Percentiles rank a stretch among this genome's conserved stretches.
These are phyloP conservation scores for Myodes glareolus DNA, from an alignment of 2,113 vertebrate species.

Conservation along the genomic window DNA sequence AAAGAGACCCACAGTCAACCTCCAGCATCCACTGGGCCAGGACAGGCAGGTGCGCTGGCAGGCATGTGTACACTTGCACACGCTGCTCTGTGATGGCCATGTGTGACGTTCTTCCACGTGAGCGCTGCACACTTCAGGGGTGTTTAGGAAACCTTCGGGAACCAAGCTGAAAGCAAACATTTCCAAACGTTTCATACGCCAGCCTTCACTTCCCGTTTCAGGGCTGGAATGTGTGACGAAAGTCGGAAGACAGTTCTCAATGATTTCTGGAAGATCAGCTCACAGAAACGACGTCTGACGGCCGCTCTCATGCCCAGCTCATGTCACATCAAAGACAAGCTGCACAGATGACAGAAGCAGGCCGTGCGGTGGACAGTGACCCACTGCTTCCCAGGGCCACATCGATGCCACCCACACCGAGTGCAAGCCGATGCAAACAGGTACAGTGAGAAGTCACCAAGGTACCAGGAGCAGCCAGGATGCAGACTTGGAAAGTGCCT, in stretches of 20 bases:
- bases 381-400: not conserved
- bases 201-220: not conserved
- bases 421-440: not conserved
- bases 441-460: not conserved
- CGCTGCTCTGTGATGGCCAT: not conserved
- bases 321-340: not conserved
- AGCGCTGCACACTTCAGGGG: not conserved
- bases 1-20: not conserved
- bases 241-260: not conserved
- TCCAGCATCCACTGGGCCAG: not conserved
- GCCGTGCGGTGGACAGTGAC: not conserved
- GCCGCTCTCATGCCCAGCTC: too few relatives aligned
- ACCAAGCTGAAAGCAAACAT: not conserved
- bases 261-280: not conserved
- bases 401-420: not conserved
- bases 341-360: not conserved
- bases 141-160: not conserved
- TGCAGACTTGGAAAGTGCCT: not conserved
- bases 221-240: too few relatives aligned
- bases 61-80: not conserved
- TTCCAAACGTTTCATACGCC: not conserved
- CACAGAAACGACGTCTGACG: not conserved
- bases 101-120: not conserved
- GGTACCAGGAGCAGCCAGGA: not conserved
- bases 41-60: not conserved